A percentile compares a stretch with the other conserved stretches of the same genome.
Evolutionary conservation across 2,797 vertebrate species (phyloP).

Genomic region (Falco concolor): DNA sequence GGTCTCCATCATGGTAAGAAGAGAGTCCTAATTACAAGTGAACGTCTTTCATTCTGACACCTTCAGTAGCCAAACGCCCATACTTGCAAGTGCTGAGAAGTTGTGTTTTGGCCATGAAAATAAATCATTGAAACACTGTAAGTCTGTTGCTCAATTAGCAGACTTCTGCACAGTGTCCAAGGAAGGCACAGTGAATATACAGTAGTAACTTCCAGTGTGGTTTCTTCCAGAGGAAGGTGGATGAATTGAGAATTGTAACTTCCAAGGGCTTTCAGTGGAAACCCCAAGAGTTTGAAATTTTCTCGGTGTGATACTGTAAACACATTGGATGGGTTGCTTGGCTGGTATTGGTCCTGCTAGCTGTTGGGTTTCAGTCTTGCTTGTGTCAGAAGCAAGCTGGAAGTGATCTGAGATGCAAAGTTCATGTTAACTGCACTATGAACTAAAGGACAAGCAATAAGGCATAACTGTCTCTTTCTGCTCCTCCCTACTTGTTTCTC

Average conservation of each 20-base stretch:
- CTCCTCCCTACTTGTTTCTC: background rate
- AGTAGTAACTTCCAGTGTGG: background rate
- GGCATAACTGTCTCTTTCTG: background rate
- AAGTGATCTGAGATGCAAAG: background rate
- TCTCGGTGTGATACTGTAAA: background rate
- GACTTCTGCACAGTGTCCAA: background rate
- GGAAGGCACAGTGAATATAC: background rate
- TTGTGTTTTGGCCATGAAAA: background rate
- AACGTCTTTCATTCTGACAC: background rate
- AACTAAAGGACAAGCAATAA: background rate
- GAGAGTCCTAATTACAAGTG: background rate
- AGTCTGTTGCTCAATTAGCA: background rate
- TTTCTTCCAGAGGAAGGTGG: background rate
- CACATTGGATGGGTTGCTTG: background rate
- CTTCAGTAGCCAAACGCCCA: background rate
- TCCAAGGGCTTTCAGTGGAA: background rate
- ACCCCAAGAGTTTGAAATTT: background rate
- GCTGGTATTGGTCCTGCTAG: background rate
- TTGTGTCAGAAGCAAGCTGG: background rate
- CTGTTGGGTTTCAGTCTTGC: background rate
- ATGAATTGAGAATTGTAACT: conserved; percentile 15
- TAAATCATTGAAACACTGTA: background rate
- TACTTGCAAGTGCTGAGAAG: background rate
- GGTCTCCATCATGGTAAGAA: conserved; percentile 91
- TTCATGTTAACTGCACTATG: background rate